phyloP scores from a whole-genome alignment of 1,140 invertebrate genomes.

The Drosophila subobscura region DNA sequence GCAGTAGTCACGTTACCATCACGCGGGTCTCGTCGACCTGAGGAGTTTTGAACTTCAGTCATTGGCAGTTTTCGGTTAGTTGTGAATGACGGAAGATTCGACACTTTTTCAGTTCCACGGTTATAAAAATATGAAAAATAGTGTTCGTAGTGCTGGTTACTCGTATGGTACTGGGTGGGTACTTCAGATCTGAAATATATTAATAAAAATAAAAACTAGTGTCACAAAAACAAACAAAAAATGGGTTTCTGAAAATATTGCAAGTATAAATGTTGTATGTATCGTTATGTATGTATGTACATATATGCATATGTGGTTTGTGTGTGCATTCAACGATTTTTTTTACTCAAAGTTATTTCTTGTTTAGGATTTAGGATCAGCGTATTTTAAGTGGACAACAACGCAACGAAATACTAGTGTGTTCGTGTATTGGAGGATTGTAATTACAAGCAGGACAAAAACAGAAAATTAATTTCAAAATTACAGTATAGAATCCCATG shows the following conservation, averaged over 20 bases:
- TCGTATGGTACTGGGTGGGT: conserved; percentile 39
- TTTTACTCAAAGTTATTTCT: too few species aligned
- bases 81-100: conserved; percentile 28
- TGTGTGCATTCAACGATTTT: conserved; percentile 20
- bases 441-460: conserved; percentile 48
- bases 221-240: background rate
- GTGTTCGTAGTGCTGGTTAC: conserved; percentile 71
- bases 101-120: conserved; percentile 45
- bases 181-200: conserved; percentile 43
- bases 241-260: too few species aligned
- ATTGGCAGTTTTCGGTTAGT: conserved; percentile 59
- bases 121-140: conserved; percentile 80
- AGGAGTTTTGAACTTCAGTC: conserved; percentile 55
- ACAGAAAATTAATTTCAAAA: conserved; percentile 41
- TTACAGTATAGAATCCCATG: conserved; percentile 69
- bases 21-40: conserved; percentile 19
- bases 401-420: conserved; percentile 39
- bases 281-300: too few species aligned
- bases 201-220: too few species aligned
- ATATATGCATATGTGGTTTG: conserved; percentile 16
- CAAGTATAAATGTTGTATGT: too few species aligned
- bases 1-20: conserved; percentile 4
- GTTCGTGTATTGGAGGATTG: conserved; percentile 36
- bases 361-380: too few species aligned
- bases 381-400: conserved; percentile 9